These are phyloP conservation scores for Cryptocephalus moraei DNA, from an alignment of 2,888 invertebrate genomes.

Conservation along the genomic window DNA sequence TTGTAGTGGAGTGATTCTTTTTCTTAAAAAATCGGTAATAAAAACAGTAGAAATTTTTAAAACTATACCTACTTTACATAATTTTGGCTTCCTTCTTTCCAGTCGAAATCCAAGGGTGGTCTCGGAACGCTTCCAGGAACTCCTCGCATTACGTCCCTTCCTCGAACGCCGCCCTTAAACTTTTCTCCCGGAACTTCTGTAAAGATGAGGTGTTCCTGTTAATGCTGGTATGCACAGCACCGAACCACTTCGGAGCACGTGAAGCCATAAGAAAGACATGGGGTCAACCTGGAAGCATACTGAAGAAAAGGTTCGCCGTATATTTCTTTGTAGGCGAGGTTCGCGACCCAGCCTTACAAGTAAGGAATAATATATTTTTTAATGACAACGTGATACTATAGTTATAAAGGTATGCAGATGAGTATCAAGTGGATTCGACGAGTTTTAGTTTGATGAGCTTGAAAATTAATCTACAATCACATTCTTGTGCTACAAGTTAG, in stretches of 20 bases:
- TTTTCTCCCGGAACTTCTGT: conserved; percentile 23
- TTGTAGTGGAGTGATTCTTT: too few relatives aligned
- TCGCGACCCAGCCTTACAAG: conserved; percentile 45
- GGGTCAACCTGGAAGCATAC: conserved; percentile 39
- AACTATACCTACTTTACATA: too few relatives aligned
- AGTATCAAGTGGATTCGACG: not conserved
- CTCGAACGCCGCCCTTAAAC: conserved; percentile 16
- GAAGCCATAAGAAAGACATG: conserved; percentile 61
- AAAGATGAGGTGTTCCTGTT: conserved; percentile 30
- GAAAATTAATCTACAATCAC: too few relatives aligned
- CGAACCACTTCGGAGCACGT: conserved; percentile 55
- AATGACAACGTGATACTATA: not conserved
- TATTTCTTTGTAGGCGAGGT: conserved; percentile 44
- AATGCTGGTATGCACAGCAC: conserved; percentile 67
- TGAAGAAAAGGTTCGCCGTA: conserved; percentile 17
- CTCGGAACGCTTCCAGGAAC: conserved; percentile 62
- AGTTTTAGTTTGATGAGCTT: too few relatives aligned
- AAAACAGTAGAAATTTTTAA: too few relatives aligned
- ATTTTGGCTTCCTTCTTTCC: too few relatives aligned
- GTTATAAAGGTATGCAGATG: not conserved
- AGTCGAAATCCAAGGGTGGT: conserved; percentile 49
- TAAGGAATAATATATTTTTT: conserved; percentile 14
- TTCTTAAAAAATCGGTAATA: too few relatives aligned
- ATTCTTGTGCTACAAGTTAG: too few relatives aligned
- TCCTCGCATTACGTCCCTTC: conserved; percentile 56